These are phyloP conservation scores for Tinea trinotella DNA, from an alignment of 2,888 invertebrate genomes.

Conservation along the genomic window DNA sequence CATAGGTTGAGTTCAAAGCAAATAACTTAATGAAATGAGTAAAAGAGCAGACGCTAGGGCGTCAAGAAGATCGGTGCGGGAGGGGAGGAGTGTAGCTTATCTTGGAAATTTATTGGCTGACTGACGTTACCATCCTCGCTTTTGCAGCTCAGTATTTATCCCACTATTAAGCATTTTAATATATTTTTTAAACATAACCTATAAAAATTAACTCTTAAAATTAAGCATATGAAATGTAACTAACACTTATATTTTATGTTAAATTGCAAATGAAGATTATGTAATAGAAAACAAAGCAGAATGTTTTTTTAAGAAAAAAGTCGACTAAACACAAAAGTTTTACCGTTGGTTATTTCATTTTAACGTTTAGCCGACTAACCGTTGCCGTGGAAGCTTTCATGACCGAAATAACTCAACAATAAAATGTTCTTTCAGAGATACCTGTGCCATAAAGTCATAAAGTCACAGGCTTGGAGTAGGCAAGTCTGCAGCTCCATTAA, in stretches of 20 bases:
- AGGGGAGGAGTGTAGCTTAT: slow-evolving; percentile 54
- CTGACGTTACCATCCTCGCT: slow-evolving; percentile 62
- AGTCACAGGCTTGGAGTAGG: slow-evolving; percentile 39
- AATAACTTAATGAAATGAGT: slow-evolving; percentile 62
- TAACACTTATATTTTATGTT: too few species aligned
- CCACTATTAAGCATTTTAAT: slow-evolving; percentile 29
- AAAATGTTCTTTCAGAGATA: slow-evolving; percentile 16
- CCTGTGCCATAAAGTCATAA: slow-evolving; percentile 45
- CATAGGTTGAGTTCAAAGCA: slow-evolving; percentile 44
- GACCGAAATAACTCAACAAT: slow-evolving; percentile 32
- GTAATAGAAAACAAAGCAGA: background rate
- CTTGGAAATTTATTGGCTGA: slow-evolving; percentile 63
- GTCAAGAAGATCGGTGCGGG: slow-evolving; percentile 37
- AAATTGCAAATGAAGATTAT: too few species aligned
- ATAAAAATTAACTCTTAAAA: too few species aligned
- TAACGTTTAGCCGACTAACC: slow-evolving; percentile 9
- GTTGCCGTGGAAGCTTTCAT: slow-evolving; percentile 25
- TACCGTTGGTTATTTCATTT: slow-evolving; percentile 10
- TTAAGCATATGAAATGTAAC: too few species aligned
- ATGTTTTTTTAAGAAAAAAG: background rate
- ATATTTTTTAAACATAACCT: too few species aligned
- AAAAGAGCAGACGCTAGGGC: slow-evolving; percentile 28
- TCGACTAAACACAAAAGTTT: slow-evolving; percentile 5
- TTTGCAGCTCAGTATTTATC: slow-evolving; percentile 43
- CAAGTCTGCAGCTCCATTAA: slow-evolving; percentile 51